phyloP scores from a whole-genome alignment of 2,888 invertebrate species.

The Subacronicta megacephala region DNA sequence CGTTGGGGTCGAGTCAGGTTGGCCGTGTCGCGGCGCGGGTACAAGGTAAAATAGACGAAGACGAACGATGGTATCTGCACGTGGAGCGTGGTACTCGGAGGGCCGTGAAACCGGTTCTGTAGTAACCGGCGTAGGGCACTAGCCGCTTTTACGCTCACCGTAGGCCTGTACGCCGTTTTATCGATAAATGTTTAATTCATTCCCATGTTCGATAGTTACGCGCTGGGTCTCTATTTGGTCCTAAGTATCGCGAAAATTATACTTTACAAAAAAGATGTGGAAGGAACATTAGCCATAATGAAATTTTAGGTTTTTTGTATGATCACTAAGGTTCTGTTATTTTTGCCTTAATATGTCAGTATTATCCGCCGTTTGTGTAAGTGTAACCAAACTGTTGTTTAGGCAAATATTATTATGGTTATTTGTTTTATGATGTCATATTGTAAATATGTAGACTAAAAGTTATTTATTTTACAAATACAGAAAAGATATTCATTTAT shows the following conservation, averaged over 20 bases:
- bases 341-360: constrained; percentile 9
- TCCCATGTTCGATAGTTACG: constrained; percentile 25
- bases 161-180: constrained; percentile 65
- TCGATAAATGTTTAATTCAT: constrained; percentile 61
- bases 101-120: constrained; percentile 79
- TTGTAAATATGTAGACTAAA: neutral
- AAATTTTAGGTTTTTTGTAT: neutral
- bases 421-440: constrained; percentile 25
- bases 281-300: too few species aligned
- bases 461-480: constrained; percentile 27
- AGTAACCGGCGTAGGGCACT: constrained; percentile 81
- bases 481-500: too few species aligned
- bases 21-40: constrained; percentile 48
- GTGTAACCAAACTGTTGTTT: constrained; percentile 21
- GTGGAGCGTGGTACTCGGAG: constrained; percentile 70
- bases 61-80: constrained; percentile 83
- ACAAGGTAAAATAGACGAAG: constrained; percentile 83
- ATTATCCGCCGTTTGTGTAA: constrained; percentile 27
- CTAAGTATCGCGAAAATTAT: constrained; percentile 13
- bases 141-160: constrained; percentile 66
- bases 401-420: constrained; percentile 25
- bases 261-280: neutral
- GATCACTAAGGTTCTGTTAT: constrained; percentile 12
- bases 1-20: constrained; percentile 54
- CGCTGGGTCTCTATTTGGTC: constrained; percentile 13